These are phyloP conservation scores for Passer domesticus DNA, from an alignment of 2,113 vertebrate species.

Conservation along the genomic window DNA sequence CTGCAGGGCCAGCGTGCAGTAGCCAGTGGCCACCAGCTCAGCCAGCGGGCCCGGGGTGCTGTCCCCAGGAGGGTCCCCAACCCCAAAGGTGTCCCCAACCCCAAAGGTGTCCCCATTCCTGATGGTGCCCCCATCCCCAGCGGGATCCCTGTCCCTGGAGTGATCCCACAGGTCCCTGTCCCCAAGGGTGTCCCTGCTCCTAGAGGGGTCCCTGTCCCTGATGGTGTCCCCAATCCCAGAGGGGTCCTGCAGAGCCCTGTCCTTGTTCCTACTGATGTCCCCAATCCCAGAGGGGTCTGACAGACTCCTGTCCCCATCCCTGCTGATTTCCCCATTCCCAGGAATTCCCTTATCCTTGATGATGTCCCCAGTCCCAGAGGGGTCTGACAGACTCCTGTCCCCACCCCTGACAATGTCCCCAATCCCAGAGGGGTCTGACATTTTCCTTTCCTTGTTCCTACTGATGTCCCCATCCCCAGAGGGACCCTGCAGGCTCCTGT, in stretches of 20 bases:
- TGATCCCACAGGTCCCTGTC: not conserved
- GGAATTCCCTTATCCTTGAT: not conserved
- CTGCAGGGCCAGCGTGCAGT: slow-evolving; percentile 74
- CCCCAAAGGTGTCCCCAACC: fast-evolving
- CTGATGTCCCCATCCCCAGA: no score
- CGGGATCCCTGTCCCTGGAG: no score
- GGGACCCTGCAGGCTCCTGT: no score
- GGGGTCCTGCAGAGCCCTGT: no score
- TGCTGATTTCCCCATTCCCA: no score
- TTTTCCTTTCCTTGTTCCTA: no score
- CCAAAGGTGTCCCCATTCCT: fast-evolving
- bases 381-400: no score
- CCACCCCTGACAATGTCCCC: not conserved
- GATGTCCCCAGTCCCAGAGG: not conserved
- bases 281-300: no score
- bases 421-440: no score
- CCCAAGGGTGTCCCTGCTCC: not conserved
- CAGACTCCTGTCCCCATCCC: no score
- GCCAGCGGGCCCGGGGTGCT: slow-evolving; percentile 43
- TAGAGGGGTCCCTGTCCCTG: no score
- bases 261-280: no score
- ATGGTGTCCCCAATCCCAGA: not conserved
- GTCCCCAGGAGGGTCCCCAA: not conserved
- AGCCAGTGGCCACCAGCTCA: slow-evolving; percentile 74
- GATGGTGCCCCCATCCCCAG: not conserved